Conservation (phyloP, 2,888 invertebrate genomes). For the Dicyrtoma fusca region DNA sequence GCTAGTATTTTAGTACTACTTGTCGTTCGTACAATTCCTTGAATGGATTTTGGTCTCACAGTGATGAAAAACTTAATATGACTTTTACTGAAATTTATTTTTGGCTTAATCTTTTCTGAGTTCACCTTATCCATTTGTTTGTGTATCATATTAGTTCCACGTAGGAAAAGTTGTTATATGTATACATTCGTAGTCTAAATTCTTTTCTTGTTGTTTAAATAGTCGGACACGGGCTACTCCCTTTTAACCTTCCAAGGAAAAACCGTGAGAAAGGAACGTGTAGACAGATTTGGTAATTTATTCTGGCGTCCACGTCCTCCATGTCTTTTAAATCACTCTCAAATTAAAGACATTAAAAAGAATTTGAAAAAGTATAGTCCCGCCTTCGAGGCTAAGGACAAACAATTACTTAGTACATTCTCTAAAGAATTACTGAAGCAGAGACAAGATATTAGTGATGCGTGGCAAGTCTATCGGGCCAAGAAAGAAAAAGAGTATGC, state of each 20-base stretch:
- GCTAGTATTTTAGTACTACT: too few species aligned
- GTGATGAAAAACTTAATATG: not conserved
- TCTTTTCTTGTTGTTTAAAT: slow-evolving; percentile 42
- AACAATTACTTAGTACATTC: slow-evolving; percentile 86
- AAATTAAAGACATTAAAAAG: slow-evolving; percentile 94
- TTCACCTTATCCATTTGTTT: too few species aligned
- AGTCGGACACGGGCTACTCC: slow-evolving; percentile 82
- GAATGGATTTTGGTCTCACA: not conserved
- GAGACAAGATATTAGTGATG: slow-evolving; percentile 82
- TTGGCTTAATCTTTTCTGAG: not conserved
- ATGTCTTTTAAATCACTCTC: slow-evolving; percentile 77
- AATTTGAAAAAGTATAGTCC: slow-evolving; percentile 96
- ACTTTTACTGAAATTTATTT: too few species aligned
- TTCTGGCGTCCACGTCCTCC: slow-evolving; percentile 95
- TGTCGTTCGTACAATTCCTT: too few species aligned
- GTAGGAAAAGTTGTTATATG: not conserved
- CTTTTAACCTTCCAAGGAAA: slow-evolving; percentile 96
- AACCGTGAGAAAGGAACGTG: slow-evolving; percentile 76
- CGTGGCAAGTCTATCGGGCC: slow-evolving; percentile 79
- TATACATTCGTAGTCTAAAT: too few species aligned
- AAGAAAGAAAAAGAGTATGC: slow-evolving; percentile 75
- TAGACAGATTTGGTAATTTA: slow-evolving; percentile 92
- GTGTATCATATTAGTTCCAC: not conserved
- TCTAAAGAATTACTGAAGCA: slow-evolving; percentile 94
- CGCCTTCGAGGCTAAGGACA: slow-evolving; percentile 95